These are phyloP conservation scores for Eulimnadia texana DNA, from an alignment of 1,140 invertebrate species.

Conservation along the genomic window DNA sequence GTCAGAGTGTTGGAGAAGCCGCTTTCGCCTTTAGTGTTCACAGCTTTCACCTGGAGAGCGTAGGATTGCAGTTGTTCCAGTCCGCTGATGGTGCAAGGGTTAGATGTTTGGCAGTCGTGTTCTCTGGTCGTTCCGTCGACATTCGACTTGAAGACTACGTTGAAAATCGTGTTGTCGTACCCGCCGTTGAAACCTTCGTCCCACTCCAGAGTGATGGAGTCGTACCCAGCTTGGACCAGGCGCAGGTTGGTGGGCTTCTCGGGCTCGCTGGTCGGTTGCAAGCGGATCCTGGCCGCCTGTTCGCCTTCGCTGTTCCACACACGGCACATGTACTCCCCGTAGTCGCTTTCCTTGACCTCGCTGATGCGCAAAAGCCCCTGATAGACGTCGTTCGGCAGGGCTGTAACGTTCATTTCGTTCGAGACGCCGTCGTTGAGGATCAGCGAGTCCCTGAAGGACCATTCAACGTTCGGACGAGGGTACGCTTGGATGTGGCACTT, in stretches of 20 bases:
- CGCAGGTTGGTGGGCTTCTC: slow-evolving; percentile 11
- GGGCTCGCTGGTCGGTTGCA: slow-evolving; percentile 12
- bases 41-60: slow-evolving; percentile 1
- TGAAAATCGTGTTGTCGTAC: slow-evolving; percentile 65
- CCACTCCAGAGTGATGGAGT: slow-evolving; percentile 63
- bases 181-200: slow-evolving; percentile 81
- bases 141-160: slow-evolving; percentile 34
- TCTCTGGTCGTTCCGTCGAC: slow-evolving; percentile 42
- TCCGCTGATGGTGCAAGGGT: slow-evolving; percentile 71
- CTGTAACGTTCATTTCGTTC: slow-evolving; percentile 63
- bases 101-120: slow-evolving; percentile 62
- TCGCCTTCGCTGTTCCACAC: slow-evolving; percentile 44
- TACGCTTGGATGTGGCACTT: slow-evolving; percentile 79
- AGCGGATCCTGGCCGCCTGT: slow-evolving; percentile 6
- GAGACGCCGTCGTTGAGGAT: slow-evolving; percentile 40
- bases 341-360: slow-evolving; percentile 59
- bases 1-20: slow-evolving; percentile 47
- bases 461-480: slow-evolving; percentile 80
- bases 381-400: slow-evolving; percentile 66
- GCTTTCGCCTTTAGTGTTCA: slow-evolving; percentile 3
- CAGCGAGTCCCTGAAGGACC: slow-evolving; percentile 56
- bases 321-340: slow-evolving; percentile 77
- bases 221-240: slow-evolving; percentile 47
- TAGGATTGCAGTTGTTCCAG: slow-evolving; percentile 7
- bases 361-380: slow-evolving; percentile 60